These are phyloP conservation scores for Eretmochelys imbricata DNA, from an alignment of 2,113 vertebrate genomes.

Conservation along the genomic window DNA sequence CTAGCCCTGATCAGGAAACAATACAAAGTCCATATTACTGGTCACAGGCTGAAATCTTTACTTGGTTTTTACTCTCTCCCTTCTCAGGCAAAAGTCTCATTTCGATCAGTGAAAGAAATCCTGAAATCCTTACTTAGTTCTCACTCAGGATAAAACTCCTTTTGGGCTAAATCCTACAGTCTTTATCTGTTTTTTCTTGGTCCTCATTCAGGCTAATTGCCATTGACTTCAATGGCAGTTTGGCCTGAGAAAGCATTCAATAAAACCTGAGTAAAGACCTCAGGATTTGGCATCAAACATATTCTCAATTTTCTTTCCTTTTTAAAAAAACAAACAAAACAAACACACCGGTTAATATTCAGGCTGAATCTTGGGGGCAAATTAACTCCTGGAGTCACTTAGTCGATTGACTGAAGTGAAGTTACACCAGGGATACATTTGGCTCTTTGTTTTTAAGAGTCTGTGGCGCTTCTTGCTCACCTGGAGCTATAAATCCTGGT, in stretches of 20 bases:
- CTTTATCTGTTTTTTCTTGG: neutral
- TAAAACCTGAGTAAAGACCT: neutral
- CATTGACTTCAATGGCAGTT: neutral
- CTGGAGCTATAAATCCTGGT: neutral
- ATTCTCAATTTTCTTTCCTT: neutral
- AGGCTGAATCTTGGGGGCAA: neutral
- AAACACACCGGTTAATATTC: fast-evolving
- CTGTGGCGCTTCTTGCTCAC: neutral
- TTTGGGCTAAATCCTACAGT: neutral
- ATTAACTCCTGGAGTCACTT: neutral
- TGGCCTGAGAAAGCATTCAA: neutral
- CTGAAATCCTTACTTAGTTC: neutral
- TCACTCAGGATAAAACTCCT: neutral
- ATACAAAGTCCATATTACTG: neutral
- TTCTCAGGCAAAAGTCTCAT: neutral
- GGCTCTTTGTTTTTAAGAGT: neutral
- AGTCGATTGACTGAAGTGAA: neutral
- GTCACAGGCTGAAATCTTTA: neutral
- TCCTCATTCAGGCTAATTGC: neutral
- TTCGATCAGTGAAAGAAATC: neutral
- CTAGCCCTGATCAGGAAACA: neutral
- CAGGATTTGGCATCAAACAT: neutral
- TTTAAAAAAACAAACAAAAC: neutral
- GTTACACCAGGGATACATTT: neutral
- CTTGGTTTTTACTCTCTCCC: neutral